Evolutionary conservation across 2,113 vertebrate species (phyloP).

Genomic region (Jacana jacana): DNA sequence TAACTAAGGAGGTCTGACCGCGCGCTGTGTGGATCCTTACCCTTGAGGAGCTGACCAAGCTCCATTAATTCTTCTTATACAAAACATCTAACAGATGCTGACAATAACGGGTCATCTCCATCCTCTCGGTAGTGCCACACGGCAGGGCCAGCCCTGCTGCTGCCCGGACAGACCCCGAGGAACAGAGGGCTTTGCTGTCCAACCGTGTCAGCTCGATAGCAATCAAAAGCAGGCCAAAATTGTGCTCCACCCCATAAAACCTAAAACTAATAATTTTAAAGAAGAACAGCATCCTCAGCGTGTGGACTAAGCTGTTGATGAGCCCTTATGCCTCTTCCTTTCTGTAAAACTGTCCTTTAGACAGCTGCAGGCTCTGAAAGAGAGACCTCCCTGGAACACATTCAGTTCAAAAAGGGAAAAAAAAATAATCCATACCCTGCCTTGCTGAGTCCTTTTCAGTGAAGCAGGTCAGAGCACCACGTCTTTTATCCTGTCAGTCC

Average conservation of each 20-base stretch:
- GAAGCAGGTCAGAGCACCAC: slow-evolving; percentile 45
- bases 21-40: neutral
- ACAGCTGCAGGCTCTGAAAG: neutral
- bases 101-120: neutral
- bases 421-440: slow-evolving; percentile 17
- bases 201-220: rapidly evolving
- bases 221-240: neutral
- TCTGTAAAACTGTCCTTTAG: neutral
- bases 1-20: neutral
- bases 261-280: neutral
- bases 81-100: neutral
- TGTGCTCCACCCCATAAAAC: neutral
- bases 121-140: neutral
- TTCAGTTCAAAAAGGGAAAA: neutral
- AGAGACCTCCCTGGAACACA: slow-evolving; percentile 25
- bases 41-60: neutral
- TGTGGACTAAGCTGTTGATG: neutral
- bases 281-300: neutral
- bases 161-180: neutral
- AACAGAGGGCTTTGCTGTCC: neutral
- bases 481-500: slow-evolving; percentile 44
- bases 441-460: slow-evolving; percentile 4
- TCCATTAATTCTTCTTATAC: neutral
- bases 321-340: neutral
- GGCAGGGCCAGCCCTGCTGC: neutral